Base-by-base conservation (phyloP, 2,888 invertebrate species). In the Crossocerus cetratus region DNA sequence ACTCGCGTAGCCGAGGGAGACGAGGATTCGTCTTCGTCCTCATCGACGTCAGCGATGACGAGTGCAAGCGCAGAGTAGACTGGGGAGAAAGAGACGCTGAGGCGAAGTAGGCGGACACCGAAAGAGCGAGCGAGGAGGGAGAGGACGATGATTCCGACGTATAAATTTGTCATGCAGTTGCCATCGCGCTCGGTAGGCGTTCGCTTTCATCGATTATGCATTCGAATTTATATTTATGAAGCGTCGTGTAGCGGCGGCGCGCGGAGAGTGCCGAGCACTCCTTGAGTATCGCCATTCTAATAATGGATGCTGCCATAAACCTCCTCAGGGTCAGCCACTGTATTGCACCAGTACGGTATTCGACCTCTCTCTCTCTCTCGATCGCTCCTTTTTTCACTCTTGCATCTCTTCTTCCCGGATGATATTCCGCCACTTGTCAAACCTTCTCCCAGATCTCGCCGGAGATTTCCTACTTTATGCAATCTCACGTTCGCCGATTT, bases 211-310 rank as follows among this genome's bases (percentile, higher is more conserved):
- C 84, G 86, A 88, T 88, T 87, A 87, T 88, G 84, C 87, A 88
- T 83, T 86, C 87, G 80, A 80, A 84, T 87, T 87, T 87, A 87
- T 87, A 87, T 88, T 86, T 87, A 87, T 86, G 85, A 86, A 84
- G 79, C 81, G 73, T 82, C 83, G 76, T 32, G 32, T 78, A 75
- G 77, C 73, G 70, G 65, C 73, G 44, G 65, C 69, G 69, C 77
- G 65, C 49, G 14, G 32, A 32, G 32, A 32, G 32, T 32, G 32
- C 32, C 32, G 32, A 14, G 49, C 49, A 16, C 49, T 14, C 49
- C 49, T 49, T 49, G n/a, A 16, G 49, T 49, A 83, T 83, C 84
- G 81, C 76, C 77, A 77, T 79, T 81, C 83, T 84, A 86, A 86
- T 84, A 84, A 84, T 76, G 82, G 78, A 84, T 81, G 77, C 80